Conservation (phyloP, 1,140 invertebrate genomes). For the Planococcus citri region DNA sequence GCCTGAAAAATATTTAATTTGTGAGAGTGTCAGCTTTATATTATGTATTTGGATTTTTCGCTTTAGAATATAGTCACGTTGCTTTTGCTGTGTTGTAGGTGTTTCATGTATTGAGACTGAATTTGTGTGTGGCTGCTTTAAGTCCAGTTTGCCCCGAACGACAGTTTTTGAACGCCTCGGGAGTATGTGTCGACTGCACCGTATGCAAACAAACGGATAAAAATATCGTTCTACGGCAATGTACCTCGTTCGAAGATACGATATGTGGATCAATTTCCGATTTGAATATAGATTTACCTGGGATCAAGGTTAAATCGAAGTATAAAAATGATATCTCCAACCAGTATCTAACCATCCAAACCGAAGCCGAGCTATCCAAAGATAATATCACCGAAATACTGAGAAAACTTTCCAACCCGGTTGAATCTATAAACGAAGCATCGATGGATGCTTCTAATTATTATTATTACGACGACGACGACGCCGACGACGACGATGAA, state of each 20-base stretch:
- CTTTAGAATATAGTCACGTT: not conserved
- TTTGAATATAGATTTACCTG: slow-evolving; percentile 41
- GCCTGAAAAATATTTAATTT: not conserved
- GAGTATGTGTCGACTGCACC: slow-evolving; percentile 46
- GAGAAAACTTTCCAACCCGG: not conserved
- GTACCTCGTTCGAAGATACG: slow-evolving; percentile 50
- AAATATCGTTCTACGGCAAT: slow-evolving; percentile 45
- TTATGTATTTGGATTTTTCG: not conserved
- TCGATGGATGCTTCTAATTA: too few species aligned
- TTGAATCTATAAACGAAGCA: not conserved
- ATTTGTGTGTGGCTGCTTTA: not conserved
- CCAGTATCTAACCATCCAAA: not conserved
- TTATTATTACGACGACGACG: slow-evolving; percentile 22
- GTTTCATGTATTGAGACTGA: not conserved
- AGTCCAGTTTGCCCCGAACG: not conserved
- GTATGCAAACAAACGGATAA: slow-evolving; percentile 40
- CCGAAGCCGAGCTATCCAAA: not conserved
- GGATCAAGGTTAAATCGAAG: slow-evolving; percentile 27
- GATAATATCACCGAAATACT: not conserved
- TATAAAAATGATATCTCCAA: not conserved
- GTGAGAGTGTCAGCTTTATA: not conserved
- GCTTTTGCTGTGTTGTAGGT: slow-evolving; percentile 6
- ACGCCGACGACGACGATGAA: slow-evolving; percentile 35
- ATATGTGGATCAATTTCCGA: slow-evolving; percentile 46
- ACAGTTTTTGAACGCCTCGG: slow-evolving; percentile 35